Base-by-base conservation (phyloP, 2,888 invertebrate species). In the Clanis bilineata region DNA sequence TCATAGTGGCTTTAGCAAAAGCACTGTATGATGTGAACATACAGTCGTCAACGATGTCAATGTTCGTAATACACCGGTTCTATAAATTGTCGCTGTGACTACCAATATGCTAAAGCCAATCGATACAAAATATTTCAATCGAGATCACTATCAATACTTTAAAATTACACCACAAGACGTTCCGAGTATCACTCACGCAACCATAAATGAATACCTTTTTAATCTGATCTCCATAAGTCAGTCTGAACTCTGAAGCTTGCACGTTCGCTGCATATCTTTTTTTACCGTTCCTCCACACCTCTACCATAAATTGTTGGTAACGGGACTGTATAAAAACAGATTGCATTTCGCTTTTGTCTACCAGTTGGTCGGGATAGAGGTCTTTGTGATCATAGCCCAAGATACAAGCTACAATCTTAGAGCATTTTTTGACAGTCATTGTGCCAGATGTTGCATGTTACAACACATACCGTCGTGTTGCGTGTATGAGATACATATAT, bases 131-230 rank as follows among this genome's bases (percentile, higher is more conserved):
- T 51, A 51, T 32, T 15, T 25, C n/a, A n/a, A 47, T 18, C 4
- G 9, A 51, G 32, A 51, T 32, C 18, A 3, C 28, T 28, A 32
- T 51, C 47, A 25, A 1, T 28, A 18, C 18, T 32, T 32, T 51
- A 32, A 32, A 51, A 51, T 51, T 51, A 51, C 51, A 18, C 15
- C 28, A 51, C 15, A 44, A 45, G 22, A 23, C 9, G 28, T 47
- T 47, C 28, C 51, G 28, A 18, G 51, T 32, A 51, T 32, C 51
- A 32, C 32, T 51, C 51, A 18, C 28, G 10, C 32, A 18, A 10
- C 51, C 51, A 32, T 51, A 51, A 51, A 51, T 51, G 51, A 51
- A 51, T 51, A 51, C 51, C 32, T 51, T 51, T 51, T 51, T 51
- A 51, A 51, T 51, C 51, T 51, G 51, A 51, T 51, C 51, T 32